A percentile compares a stretch with the other conserved stretches of the same genome.
phyloP scores from a whole-genome alignment of 2,888 invertebrate genomes.

The Parascotia fuliginaria region DNA sequence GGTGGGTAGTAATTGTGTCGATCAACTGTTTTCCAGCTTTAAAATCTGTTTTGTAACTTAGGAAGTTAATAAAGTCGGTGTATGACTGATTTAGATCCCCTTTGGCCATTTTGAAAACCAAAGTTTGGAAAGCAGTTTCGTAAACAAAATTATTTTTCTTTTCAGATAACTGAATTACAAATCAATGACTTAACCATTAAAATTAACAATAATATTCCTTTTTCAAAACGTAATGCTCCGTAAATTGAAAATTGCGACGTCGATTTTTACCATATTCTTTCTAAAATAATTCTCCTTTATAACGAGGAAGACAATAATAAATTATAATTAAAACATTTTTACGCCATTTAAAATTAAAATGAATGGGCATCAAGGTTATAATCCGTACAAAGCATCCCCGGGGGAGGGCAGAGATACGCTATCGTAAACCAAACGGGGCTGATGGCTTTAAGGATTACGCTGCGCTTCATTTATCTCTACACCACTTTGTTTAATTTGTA shows the following conservation, averaged over 20 bases:
- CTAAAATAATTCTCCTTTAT: background rate
- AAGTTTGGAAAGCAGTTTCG: too few relatives aligned
- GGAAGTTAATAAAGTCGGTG: background rate
- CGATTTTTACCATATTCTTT: too few relatives aligned
- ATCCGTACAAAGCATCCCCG: slow-evolving; percentile 12
- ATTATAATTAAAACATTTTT: slow-evolving; percentile 20
- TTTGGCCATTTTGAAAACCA: too few relatives aligned
- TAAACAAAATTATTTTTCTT: too few relatives aligned
- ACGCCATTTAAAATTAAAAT: slow-evolving; percentile 16
- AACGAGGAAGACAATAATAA: slow-evolving; percentile 5
- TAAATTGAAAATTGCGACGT: too few relatives aligned
- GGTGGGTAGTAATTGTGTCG: slow-evolving; percentile 37
- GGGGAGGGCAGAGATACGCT: slow-evolving; percentile 15
- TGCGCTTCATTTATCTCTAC: slow-evolving; percentile 11
- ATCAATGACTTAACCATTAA: too few relatives aligned
- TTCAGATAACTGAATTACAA: too few relatives aligned
- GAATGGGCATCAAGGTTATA: slow-evolving; percentile 15
- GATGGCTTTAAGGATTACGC: slow-evolving; percentile 15
- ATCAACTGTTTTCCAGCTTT: slow-evolving; percentile 8
- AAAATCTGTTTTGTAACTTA: slow-evolving; percentile 14
- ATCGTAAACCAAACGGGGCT: slow-evolving; percentile 11
- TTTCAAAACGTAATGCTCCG: too few relatives aligned
- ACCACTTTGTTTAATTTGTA: slow-evolving; percentile 1
- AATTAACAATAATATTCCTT: too few relatives aligned
- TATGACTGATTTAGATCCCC: background rate